Conservation (phyloP, 1,140 invertebrate genomes). For the Drosophila orosa region DNA sequence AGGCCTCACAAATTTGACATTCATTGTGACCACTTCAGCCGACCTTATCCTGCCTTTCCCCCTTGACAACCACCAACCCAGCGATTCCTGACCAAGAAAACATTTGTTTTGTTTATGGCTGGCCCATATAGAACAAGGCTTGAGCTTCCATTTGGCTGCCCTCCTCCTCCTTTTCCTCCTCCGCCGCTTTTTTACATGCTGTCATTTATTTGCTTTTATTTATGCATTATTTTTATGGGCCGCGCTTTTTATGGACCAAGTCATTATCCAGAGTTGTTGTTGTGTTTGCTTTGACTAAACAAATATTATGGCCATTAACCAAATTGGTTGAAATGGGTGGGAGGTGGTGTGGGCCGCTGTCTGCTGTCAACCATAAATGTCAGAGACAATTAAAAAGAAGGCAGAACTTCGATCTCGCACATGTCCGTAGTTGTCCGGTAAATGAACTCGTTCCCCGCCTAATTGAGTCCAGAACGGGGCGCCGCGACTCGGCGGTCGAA, state of each 20-base stretch:
- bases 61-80: constrained; percentile 15
- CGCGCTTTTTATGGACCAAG: constrained; percentile 68
- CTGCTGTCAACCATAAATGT: constrained; percentile 50
- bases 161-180: neutral
- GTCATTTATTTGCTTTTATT: constrained; percentile 82
- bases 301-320: constrained; percentile 81
- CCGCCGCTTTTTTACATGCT: constrained; percentile 62
- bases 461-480: constrained; percentile 54
- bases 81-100: constrained; percentile 32
- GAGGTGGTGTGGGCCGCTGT: neutral
- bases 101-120: constrained; percentile 47
- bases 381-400: constrained; percentile 53
- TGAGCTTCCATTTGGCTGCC: constrained; percentile 15
- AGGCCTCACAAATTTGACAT: constrained; percentile 78
- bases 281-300: constrained; percentile 80
- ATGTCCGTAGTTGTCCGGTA: constrained; percentile 44
- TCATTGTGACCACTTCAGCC: constrained; percentile 59
- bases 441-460: constrained; percentile 36
- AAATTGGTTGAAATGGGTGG: constrained; percentile 69
- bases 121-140: constrained; percentile 29
- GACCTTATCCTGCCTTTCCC: constrained; percentile 32
- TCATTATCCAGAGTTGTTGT: constrained; percentile 70
- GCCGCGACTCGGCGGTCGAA: constrained; percentile 52
- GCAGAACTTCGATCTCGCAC: constrained; percentile 29
- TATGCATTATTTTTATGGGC: constrained; percentile 81